Conservation (phyloP, 2,888 invertebrate genomes). For the Acanthoscelides obtectus region DNA sequence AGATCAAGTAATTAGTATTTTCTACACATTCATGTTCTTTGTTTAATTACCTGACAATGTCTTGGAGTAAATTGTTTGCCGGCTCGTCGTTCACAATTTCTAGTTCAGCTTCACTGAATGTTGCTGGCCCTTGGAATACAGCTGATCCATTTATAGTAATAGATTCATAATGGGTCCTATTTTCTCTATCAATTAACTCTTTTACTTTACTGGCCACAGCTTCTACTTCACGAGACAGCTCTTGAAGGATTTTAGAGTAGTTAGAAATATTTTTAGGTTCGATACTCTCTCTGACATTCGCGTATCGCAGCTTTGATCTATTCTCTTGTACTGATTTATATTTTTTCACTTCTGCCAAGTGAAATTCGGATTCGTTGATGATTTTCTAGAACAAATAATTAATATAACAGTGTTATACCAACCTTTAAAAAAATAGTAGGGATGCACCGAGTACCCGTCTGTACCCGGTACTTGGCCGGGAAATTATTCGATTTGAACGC, state of each 20-base stretch:
- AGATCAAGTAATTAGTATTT: too few relatives aligned
- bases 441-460: too few relatives aligned
- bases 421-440: too few relatives aligned
- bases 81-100: constrained; percentile 37
- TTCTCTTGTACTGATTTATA: not conserved
- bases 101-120: constrained; percentile 32
- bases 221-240: not conserved
- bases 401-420: too few relatives aligned
- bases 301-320: not conserved
- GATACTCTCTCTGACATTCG: not conserved
- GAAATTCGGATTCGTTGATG: not conserved
- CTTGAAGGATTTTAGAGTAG: not conserved
- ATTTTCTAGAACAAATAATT: not conserved
- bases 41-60: constrained; percentile 31
- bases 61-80: constrained; percentile 33
- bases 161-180: not conserved
- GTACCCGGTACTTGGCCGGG: too few relatives aligned
- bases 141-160: not conserved
- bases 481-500: too few relatives aligned
- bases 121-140: not conserved
- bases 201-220: not conserved
- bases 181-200: not conserved
- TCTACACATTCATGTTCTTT: too few relatives aligned
- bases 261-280: not conserved
- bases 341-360: not conserved